Percentiles rank a stretch among this genome's conserved stretches.
Conservation (phyloP, 2,113 vertebrate genomes). For the Phrynosoma platyrhinos region DNA sequence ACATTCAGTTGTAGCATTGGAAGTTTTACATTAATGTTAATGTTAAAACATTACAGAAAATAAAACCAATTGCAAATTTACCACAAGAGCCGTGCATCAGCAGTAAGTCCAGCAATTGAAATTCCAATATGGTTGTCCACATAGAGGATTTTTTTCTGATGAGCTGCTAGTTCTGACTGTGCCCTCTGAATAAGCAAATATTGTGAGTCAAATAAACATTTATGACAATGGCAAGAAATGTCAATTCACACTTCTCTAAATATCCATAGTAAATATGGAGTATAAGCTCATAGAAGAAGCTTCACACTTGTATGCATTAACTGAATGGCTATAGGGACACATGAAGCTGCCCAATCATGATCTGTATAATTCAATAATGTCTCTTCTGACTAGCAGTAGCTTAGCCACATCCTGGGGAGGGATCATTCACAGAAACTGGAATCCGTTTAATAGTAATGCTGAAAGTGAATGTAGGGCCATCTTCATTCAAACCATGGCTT, state of each 20-base stretch:
- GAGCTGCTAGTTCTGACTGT: slow-evolving; percentile 97
- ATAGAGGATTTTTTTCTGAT: slow-evolving; percentile 99
- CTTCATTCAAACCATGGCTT: background rate
- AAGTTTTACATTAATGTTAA: slow-evolving; percentile 36
- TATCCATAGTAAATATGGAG: slow-evolving; percentile 26
- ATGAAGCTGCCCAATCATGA: background rate
- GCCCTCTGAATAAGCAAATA: slow-evolving; percentile 84
- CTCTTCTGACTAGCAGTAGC: background rate
- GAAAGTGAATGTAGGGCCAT: background rate
- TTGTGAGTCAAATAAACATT: slow-evolving; percentile 46
- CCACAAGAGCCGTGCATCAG: slow-evolving; percentile 96
- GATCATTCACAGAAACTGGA: background rate
- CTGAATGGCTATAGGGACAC: background rate
- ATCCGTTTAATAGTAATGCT: no score
- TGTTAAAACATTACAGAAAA: background rate
- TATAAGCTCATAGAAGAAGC: background rate
- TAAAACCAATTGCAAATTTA: slow-evolving; percentile 64
- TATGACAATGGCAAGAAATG: slow-evolving; percentile 33
- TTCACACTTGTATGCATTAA: background rate
- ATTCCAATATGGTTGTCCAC: slow-evolving; percentile 98
- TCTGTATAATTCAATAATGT: no score
- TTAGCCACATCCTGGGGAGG: background rate
- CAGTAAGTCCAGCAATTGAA: slow-evolving; percentile 97
- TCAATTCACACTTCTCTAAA: slow-evolving; percentile 36
- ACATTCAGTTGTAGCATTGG: slow-evolving; percentile 45